These are phyloP conservation scores for Mustela lutreola DNA, from an alignment of 2,113 vertebrate genomes.

Conservation along the genomic window DNA sequence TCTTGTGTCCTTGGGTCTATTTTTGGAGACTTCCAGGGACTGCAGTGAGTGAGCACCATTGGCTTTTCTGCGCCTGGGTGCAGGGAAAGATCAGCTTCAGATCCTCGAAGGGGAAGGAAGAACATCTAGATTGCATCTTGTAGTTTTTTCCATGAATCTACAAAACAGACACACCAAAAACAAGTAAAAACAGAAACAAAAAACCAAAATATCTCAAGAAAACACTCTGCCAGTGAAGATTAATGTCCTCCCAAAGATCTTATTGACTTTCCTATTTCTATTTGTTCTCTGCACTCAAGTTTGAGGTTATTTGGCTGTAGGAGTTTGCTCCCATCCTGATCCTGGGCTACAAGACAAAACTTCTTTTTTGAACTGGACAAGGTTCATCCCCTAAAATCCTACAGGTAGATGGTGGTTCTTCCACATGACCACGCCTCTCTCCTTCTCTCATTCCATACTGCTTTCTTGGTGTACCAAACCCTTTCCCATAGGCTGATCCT, in stretches of 20 bases:
- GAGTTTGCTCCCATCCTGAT: not conserved
- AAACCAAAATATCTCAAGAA: not conserved
- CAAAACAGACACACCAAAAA: slow-evolving; percentile 45
- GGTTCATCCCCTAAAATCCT: not conserved
- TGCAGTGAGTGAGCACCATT: not conserved
- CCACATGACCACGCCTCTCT: rapidly evolving
- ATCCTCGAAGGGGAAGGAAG: not conserved
- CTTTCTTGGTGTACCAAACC: not conserved
- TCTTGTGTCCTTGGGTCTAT: not conserved
- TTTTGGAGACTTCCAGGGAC: slow-evolving; percentile 12
- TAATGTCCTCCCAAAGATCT: not conserved
- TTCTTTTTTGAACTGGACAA: not conserved
- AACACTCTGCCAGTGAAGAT: not conserved
- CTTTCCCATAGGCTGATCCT: not conserved
- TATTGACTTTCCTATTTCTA: not conserved
- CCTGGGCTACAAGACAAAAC: not conserved
- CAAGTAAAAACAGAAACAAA: not conserved
- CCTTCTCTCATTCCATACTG: not conserved
- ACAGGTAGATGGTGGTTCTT: not conserved
- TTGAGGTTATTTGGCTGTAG: not conserved
- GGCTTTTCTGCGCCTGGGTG: not conserved
- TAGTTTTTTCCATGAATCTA: slow-evolving; percentile 32
- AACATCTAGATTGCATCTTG: slow-evolving; percentile 65
- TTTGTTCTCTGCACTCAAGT: not conserved
- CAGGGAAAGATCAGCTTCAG: not conserved